phyloP scores from a whole-genome alignment of 64 coral and sea anemone species.

The Dendronephthya gigantea region DNA sequence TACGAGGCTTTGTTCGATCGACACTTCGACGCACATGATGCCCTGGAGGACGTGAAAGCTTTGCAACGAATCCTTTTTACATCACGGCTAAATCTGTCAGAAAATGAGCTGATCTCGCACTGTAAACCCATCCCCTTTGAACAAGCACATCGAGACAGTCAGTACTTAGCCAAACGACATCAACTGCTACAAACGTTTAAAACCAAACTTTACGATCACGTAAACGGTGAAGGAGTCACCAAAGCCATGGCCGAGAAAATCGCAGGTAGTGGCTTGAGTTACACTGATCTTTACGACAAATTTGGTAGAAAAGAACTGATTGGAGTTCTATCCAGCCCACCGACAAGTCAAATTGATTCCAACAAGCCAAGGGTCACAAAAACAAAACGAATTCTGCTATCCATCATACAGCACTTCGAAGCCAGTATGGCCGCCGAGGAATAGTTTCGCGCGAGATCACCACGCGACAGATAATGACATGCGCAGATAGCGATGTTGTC shows the following conservation, averaged over 20 bases:
- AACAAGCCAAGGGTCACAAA: not conserved
- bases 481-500: not conserved
- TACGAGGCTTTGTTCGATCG: not conserved
- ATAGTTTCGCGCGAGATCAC: not conserved
- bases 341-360: not conserved
- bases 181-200: not conserved
- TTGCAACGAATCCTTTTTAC: not conserved
- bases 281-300: not conserved
- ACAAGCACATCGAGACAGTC: not conserved
- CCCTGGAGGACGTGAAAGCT: not conserved
- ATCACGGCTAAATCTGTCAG: not conserved
- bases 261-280: not conserved
- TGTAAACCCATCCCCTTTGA: not conserved
- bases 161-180: not conserved
- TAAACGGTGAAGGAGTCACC: not conserved
- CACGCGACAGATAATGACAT: not conserved
- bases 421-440: not conserved
- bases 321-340: not conserved
- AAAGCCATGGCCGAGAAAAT: not conserved
- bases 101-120: not conserved
- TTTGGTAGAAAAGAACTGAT: not conserved
- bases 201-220: not conserved
- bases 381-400: not conserved
- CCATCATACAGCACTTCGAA: not conserved
- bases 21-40: not conserved